These are phyloP conservation scores for Andrena bucephala DNA, from an alignment of 2,888 invertebrate genomes.

Conservation along the genomic window DNA sequence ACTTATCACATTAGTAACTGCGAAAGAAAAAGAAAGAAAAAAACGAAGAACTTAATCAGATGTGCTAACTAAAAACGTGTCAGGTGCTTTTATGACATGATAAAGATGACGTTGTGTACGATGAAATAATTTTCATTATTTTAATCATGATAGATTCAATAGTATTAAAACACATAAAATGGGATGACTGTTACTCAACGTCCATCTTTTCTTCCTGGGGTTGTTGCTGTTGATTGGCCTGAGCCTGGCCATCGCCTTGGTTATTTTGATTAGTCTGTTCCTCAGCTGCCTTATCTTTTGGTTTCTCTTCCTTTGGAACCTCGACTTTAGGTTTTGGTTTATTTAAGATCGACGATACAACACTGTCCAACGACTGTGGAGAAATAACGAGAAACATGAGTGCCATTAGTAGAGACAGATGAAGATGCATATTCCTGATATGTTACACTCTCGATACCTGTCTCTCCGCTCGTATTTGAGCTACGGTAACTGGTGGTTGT, in stretches of 20 bases:
- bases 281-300: conserved; percentile 82
- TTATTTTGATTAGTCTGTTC: conserved; percentile 78
- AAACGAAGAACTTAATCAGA: conserved; percentile 47
- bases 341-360: conserved; percentile 91
- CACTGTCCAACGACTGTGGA: conserved; percentile 86
- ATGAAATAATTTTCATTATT: conserved; percentile 70
- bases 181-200: conserved; percentile 81
- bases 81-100: conserved; percentile 74
- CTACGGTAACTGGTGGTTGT: conserved; percentile 91
- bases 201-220: conserved; percentile 84
- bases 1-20: conserved; percentile 51
- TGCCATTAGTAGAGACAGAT: background rate
- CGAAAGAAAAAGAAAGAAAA: conserved; percentile 60
- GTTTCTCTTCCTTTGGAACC: conserved; percentile 86
- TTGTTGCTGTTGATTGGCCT: conserved; percentile 75
- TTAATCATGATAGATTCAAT: conserved; percentile 72
- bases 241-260: conserved; percentile 75
- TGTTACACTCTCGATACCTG: conserved; percentile 88
- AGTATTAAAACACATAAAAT: conserved; percentile 72
- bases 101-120: conserved; percentile 65
- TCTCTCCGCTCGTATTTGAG: conserved; percentile 92
- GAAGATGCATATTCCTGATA: conserved; percentile 25
- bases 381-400: conserved; percentile 14
- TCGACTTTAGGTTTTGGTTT: conserved; percentile 95
- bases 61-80: conserved; percentile 66